These are phyloP conservation scores for Cyclina sinensis DNA, from an alignment of 1,140 invertebrate genomes.

Conservation along the genomic window DNA sequence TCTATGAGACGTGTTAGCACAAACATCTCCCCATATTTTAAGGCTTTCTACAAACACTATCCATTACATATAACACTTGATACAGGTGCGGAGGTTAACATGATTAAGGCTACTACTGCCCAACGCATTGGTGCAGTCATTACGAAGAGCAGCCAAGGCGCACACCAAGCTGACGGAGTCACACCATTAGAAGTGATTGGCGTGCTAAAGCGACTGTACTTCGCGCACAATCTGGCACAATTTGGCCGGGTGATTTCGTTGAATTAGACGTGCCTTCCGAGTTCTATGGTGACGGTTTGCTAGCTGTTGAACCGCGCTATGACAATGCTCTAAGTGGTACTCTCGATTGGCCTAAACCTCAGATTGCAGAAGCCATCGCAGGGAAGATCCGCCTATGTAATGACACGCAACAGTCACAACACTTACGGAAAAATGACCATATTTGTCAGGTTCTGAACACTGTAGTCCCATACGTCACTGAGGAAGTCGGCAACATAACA, in stretches of 20 bases:
- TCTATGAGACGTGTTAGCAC: not conserved
- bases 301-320: conserved; percentile 50
- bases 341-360: conserved; percentile 27
- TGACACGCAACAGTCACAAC: conserved; percentile 49
- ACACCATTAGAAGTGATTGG: conserved; percentile 41
- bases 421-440: too few species aligned
- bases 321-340: not conserved
- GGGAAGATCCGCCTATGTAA: conserved; percentile 67
- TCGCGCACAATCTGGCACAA: not conserved
- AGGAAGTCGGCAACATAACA: not conserved
- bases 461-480: too few species aligned
- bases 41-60: too few species aligned
- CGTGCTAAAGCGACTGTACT: conserved; percentile 23
- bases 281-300: not conserved
- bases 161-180: conserved; percentile 55
- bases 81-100: conserved; percentile 13
- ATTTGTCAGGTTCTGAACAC: too few species aligned
- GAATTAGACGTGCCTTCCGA: conserved; percentile 62
- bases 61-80: conserved; percentile 37
- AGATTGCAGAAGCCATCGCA: conserved; percentile 24
- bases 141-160: conserved; percentile 34
- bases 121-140: not conserved
- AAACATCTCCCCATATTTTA: too few species aligned
- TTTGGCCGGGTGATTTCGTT: conserved; percentile 68
- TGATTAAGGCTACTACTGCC: conserved; percentile 17